phyloP scores from a whole-genome alignment of 2,888 invertebrate species.

The Alloscopus bannaensis region DNA sequence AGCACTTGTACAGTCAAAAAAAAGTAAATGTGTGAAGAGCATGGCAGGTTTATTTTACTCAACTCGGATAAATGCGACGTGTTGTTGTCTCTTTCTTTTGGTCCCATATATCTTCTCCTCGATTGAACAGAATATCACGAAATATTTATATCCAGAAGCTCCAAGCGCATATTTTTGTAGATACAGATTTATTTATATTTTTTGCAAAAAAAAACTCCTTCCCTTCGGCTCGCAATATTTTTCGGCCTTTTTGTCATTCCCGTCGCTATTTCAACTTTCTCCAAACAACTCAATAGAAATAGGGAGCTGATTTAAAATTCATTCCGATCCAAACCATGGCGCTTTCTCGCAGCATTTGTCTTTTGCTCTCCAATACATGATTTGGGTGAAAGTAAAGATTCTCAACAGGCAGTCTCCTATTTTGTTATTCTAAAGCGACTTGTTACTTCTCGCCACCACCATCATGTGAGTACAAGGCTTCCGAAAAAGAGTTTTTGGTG shows the following conservation, averaged over 20 bases:
- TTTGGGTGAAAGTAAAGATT: slow-evolving; percentile 5
- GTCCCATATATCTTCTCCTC: neutral
- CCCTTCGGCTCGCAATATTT: neutral
- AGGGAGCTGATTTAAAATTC: neutral
- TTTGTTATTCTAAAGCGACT: slow-evolving; percentile 23
- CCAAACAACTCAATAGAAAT: neutral
- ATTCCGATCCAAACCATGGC: neutral
- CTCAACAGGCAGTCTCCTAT: slow-evolving; percentile 22
- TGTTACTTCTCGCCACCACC: slow-evolving; percentile 40
- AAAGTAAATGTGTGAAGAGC: too few species aligned
- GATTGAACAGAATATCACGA: neutral
- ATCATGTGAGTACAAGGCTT: neutral
- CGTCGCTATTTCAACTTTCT: neutral
- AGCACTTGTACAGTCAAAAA: neutral
- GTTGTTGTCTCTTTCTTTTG: slow-evolving; percentile 11
- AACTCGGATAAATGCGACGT: slow-evolving; percentile 17
- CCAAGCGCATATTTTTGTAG: too few species aligned
- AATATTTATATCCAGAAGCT: neutral
- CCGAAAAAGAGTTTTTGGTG: neutral
- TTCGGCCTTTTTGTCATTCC: neutral
- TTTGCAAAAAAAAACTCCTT: too few species aligned
- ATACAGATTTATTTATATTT: too few species aligned
- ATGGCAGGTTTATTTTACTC: neutral
- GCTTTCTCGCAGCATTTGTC: neutral
- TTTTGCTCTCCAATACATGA: neutral